Evolutionary conservation across 2,113 vertebrate species (phyloP).

Genomic region (Petrocephalus zakoni): DNA sequence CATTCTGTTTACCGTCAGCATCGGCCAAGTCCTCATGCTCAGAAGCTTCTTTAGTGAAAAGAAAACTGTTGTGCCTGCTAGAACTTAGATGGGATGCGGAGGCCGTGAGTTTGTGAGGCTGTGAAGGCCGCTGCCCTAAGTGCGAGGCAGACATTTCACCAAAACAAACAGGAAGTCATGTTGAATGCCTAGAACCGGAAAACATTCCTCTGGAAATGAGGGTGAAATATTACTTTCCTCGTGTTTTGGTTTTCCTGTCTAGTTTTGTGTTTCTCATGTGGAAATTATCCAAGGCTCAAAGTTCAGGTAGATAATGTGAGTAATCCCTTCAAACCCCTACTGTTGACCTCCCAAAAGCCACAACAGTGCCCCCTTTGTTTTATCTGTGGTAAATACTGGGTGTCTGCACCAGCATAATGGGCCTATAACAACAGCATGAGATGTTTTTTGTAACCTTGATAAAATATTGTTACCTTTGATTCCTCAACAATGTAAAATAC

Average conservation of each 20-base stretch:
- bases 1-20: conserved; percentile 73
- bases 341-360: neutral
- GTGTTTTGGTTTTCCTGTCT: neutral
- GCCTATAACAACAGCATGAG: neutral
- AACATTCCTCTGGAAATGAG: neutral
- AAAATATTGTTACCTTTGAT: neutral
- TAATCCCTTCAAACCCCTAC: neutral
- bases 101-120: neutral
- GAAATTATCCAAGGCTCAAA: neutral
- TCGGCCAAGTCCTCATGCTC: conserved; percentile 80
- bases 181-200: neutral
- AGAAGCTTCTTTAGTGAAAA: conserved; percentile 82
- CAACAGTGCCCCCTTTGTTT: neutral
- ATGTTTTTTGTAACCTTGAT: neutral
- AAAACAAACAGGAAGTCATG: neutral
- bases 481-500: neutral
- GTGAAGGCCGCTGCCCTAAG: neutral
- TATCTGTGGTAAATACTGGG: neutral
- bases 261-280: neutral
- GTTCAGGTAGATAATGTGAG: neutral
- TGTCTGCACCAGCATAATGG: neutral
- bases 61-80: conserved; percentile 31
- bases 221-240: neutral
- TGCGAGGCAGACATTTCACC: neutral
- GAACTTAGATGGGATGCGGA: neutral